Conservation (phyloP, 2,797 vertebrate genomes). For the Galagoides demidoff region DNA sequence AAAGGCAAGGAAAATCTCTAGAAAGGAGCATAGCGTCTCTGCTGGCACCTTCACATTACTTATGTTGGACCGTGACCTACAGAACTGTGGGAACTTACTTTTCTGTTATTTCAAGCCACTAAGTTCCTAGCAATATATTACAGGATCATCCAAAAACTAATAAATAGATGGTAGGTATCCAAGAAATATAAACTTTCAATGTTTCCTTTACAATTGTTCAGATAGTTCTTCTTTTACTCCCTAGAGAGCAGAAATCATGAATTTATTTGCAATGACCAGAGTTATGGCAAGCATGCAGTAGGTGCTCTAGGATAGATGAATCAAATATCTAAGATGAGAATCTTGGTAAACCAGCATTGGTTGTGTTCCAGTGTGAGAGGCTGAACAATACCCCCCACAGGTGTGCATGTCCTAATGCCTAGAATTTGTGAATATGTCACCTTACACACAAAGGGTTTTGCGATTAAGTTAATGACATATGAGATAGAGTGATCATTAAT, state of each 20-base stretch:
- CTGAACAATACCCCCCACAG: not conserved
- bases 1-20: not conserved
- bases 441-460: not conserved
- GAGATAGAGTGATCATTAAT: not conserved
- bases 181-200: no score
- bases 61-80: not conserved
- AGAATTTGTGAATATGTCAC: not conserved
- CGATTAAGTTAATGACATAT: not conserved
- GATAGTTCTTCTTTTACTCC: not conserved
- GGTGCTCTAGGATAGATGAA: not conserved
- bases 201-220: not conserved
- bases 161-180: not conserved
- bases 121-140: not conserved
- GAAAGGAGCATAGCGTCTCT: not conserved
- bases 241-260: not conserved
- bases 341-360: not conserved
- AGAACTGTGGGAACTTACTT: not conserved
- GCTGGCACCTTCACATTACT: not conserved
- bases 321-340: not conserved
- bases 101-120: not conserved
- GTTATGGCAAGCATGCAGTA: not conserved
- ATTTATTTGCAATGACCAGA: not conserved
- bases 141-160: not conserved
- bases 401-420: not conserved
- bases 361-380: no score